These are phyloP conservation scores for Ennomos erosarius DNA, from an alignment of 2,888 invertebrate species.

Conservation along the genomic window DNA sequence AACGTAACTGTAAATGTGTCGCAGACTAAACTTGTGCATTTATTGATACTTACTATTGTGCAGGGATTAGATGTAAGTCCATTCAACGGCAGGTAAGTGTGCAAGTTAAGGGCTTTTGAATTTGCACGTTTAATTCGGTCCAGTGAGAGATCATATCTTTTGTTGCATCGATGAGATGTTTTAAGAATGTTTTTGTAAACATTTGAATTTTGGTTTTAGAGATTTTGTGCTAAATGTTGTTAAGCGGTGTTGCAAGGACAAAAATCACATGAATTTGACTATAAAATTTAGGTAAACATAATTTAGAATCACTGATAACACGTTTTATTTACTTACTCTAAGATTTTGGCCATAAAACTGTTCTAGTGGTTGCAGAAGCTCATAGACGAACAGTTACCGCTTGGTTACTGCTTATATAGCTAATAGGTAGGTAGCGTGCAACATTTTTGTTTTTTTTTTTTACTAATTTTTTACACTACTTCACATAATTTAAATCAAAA, in stretches of 20 bases:
- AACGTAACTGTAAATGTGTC: conserved; percentile 75
- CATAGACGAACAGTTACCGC: too few species aligned
- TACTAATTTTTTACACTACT: not conserved
- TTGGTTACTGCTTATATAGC: too few species aligned
- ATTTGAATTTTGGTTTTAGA: conserved; percentile 6
- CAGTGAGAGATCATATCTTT: conserved; percentile 58
- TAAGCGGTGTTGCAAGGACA: not conserved
- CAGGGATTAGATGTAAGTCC: conserved; percentile 66
- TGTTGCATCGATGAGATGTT: conserved; percentile 27
- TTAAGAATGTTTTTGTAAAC: conserved; percentile 31
- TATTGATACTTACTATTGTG: conserved; percentile 71
- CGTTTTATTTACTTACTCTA: too few species aligned
- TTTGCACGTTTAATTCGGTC: conserved; percentile 54
- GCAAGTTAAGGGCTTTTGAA: conserved; percentile 39
- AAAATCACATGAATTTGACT: too few species aligned
- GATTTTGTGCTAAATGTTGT: not conserved
- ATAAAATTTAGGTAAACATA: too few species aligned
- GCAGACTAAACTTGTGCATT: conserved; percentile 68
- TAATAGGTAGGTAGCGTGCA: too few species aligned
- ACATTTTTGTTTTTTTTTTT: not conserved
- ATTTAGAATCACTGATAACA: too few species aligned
- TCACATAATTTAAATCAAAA: not conserved
- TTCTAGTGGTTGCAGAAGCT: too few species aligned
- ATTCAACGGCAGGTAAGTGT: conserved; percentile 76
- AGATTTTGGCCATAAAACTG: too few species aligned